phyloP scores from a whole-genome alignment of 2,888 invertebrate genomes.

The Phyllotreta striolata region DNA sequence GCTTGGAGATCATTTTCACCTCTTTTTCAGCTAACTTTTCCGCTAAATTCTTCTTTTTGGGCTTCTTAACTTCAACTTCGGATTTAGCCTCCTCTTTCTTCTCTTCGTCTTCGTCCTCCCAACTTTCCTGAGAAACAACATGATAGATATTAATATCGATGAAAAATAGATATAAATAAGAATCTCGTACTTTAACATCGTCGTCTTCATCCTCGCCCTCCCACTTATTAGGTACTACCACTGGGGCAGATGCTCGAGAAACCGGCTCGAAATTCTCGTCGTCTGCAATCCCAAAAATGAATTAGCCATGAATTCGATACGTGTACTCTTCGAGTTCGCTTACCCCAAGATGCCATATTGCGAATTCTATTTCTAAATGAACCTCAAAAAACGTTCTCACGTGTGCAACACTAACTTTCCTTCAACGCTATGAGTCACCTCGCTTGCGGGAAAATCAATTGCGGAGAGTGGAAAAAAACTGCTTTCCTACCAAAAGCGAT shows the following conservation, averaged over 20 bases:
- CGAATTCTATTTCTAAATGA: slow-evolving; percentile 45
- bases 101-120: slow-evolving; percentile 91
- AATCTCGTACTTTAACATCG: slow-evolving; percentile 75
- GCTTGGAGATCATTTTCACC: slow-evolving; percentile 60
- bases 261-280: slow-evolving; percentile 74
- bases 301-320: not conserved
- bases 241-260: slow-evolving; percentile 65
- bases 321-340: slow-evolving; percentile 34
- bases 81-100: slow-evolving; percentile 71
- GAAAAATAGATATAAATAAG: slow-evolving; percentile 4
- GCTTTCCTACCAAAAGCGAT: slow-evolving; percentile 48
- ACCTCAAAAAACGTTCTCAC: slow-evolving; percentile 51
- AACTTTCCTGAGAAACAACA: slow-evolving; percentile 77
- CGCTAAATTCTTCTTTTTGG: slow-evolving; percentile 75
- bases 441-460: slow-evolving; percentile 30
- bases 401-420: slow-evolving; percentile 48
- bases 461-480: slow-evolving; percentile 24
- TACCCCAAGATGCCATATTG: slow-evolving; percentile 61
- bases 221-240: slow-evolving; percentile 77
- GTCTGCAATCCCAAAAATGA: slow-evolving; percentile 64
- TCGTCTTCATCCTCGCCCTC: slow-evolving; percentile 90
- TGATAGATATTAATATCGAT: not conserved
- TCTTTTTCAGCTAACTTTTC: slow-evolving; percentile 91
- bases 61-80: slow-evolving; percentile 64
- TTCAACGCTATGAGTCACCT: slow-evolving; percentile 34